Percentiles rank a stretch among this genome's conserved stretches.
Conservation (phyloP, 2,888 invertebrate species). For the Torymus texanus region DNA sequence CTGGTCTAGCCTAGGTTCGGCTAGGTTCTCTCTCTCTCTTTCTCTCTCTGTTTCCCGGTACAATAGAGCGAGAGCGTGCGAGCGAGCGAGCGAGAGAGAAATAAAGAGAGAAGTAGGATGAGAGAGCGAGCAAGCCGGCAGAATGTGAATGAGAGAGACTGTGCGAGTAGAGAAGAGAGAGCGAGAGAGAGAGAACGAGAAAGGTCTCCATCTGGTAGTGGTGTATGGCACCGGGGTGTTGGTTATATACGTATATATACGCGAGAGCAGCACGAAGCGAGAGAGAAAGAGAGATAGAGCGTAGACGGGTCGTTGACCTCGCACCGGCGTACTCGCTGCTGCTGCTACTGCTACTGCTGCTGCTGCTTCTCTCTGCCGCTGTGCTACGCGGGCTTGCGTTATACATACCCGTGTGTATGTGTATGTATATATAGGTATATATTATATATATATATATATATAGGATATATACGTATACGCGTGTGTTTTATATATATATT, state of each 20-base stretch:
- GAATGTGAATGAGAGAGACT: constrained; percentile 29
- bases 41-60: not conserved
- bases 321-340: constrained; percentile 47
- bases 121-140: constrained; percentile 10
- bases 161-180: constrained; percentile 48
- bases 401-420: constrained; percentile 61
- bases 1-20: constrained; percentile 65
- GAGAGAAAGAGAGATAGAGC: constrained; percentile 23
- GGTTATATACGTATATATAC: constrained; percentile 58
- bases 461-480: no score
- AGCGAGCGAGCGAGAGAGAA: constrained; percentile 22
- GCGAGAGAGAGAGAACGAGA: constrained; percentile 56
- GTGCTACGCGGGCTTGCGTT: not conserved
- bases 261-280: constrained; percentile 59
- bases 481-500: not conserved
- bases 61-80: constrained; percentile 44
- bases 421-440: not conserved
- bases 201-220: constrained; percentile 66
- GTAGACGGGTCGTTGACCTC: constrained; percentile 73
- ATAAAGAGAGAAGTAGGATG: constrained; percentile 5
- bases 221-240: constrained; percentile 63
- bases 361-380: no score
- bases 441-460: not conserved
- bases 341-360: constrained; percentile 59
- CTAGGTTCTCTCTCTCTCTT: constrained; percentile 49